Percentiles rank a stretch among this genome's conserved stretches.
Conservation (phyloP, 2,797 vertebrate species). For the Eulemur albifrons region DNA sequence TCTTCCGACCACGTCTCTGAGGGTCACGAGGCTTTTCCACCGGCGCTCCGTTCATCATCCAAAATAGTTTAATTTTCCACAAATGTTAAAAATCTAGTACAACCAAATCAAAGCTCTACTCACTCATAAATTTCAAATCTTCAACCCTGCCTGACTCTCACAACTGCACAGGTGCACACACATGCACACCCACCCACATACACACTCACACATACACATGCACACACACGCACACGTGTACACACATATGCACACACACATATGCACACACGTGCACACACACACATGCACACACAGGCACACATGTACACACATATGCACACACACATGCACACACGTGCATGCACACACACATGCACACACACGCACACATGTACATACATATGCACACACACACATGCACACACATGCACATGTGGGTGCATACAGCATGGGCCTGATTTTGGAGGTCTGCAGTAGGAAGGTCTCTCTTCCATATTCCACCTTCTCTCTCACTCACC, state of each 20-base stretch:
- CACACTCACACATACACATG: not conserved
- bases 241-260: not conserved
- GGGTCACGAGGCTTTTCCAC: not conserved
- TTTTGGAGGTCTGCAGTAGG: not conserved
- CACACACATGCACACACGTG: not conserved
- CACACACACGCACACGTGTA: rapidly evolving
- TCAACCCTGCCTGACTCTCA: not conserved
- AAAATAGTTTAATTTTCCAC: not conserved
- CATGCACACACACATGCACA: not conserved
- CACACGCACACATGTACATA: not conserved
- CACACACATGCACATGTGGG: not conserved
- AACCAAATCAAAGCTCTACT: not conserved
- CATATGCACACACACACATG: not conserved
- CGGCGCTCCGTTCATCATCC: not conserved
- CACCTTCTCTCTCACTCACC: not conserved
- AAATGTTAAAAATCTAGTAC: not conserved
- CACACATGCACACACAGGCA: not conserved
- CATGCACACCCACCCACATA: not conserved
- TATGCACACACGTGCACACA: not conserved
- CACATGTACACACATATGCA: too few relatives aligned
- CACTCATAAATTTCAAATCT: not conserved
- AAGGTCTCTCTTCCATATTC: not conserved
- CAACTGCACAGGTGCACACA: not conserved
- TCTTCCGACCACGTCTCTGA: not conserved
- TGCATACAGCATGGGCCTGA: not conserved